A percentile compares a stretch with the other conserved stretches of the same genome.
Evolutionary conservation across 2,113 vertebrate genomes (phyloP).

Genomic region (Menura novaehollandiae): DNA sequence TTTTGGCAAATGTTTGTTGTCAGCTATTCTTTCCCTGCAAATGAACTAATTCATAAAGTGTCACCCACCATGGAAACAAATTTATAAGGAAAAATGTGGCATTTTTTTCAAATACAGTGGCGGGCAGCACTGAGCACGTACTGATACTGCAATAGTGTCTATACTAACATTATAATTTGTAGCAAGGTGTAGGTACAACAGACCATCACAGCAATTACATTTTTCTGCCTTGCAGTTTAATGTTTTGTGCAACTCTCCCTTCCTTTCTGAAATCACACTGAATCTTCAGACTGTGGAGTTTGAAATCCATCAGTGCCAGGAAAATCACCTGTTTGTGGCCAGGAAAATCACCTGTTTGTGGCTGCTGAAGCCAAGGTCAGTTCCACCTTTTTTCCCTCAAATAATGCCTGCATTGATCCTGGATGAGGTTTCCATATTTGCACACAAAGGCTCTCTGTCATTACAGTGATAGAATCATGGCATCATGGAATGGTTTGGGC

Average conservation of each 20-base stretch:
- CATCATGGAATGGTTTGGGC: neutral
- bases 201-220: neutral
- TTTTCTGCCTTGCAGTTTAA: neutral
- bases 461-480: neutral
- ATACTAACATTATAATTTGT: conserved; percentile 10
- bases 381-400: neutral
- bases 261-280: neutral
- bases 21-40: neutral
- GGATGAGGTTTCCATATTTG: neutral
- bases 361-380: neutral
- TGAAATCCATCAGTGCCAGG: neutral
- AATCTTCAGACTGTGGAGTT: neutral
- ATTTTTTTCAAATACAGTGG: neutral
- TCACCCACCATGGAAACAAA: neutral
- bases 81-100: neutral
- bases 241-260: neutral
- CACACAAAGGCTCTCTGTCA: neutral
- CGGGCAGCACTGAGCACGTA: neutral
- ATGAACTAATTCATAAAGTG: neutral
- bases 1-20: neutral
- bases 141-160: conserved; percentile 4
- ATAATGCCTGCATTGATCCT: neutral
- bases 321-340: neutral
- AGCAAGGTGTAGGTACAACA: conserved; percentile 16
- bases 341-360: too few relatives aligned